Evolutionary conservation across 2,888 invertebrate species (phyloP).

Genomic region (Cybosia mesomella): DNA sequence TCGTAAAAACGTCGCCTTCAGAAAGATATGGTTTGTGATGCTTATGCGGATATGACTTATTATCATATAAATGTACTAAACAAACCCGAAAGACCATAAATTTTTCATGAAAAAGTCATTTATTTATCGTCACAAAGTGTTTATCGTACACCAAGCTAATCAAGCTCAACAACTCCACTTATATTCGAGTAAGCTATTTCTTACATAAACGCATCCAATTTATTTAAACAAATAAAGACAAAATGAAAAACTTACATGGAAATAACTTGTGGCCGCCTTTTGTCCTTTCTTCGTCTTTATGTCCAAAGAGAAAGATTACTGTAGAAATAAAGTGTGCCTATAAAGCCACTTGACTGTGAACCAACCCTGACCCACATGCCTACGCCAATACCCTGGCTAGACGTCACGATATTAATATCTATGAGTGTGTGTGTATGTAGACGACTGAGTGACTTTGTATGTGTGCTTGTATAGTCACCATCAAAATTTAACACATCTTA

Average conservation of each 20-base stretch:
- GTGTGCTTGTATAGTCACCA: neutral
- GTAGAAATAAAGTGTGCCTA: slow-evolving; percentile 11
- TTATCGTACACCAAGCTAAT: neutral
- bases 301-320: slow-evolving; percentile 9
- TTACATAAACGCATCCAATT: neutral
- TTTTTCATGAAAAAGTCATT: neutral
- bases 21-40: neutral
- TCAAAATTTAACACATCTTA: too few species aligned
- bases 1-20: slow-evolving; percentile 1
- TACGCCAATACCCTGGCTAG: neutral
- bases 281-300: slow-evolving; percentile 3
- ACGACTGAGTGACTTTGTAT: neutral
- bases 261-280: neutral
- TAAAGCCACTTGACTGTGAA: slow-evolving; percentile 12
- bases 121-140: neutral
- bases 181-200: too few species aligned
- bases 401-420: slow-evolving; percentile 4
- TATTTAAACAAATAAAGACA: neutral
- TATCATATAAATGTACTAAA: slow-evolving; percentile 1
- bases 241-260: slow-evolving; percentile 2
- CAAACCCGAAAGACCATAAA: neutral
- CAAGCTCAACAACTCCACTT: neutral
- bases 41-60: neutral
- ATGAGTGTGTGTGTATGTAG: neutral
- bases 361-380: slow-evolving; percentile 14